These are phyloP conservation scores for Cephus nigrinus DNA, from an alignment of 2,888 invertebrate species.

Conservation along the genomic window DNA sequence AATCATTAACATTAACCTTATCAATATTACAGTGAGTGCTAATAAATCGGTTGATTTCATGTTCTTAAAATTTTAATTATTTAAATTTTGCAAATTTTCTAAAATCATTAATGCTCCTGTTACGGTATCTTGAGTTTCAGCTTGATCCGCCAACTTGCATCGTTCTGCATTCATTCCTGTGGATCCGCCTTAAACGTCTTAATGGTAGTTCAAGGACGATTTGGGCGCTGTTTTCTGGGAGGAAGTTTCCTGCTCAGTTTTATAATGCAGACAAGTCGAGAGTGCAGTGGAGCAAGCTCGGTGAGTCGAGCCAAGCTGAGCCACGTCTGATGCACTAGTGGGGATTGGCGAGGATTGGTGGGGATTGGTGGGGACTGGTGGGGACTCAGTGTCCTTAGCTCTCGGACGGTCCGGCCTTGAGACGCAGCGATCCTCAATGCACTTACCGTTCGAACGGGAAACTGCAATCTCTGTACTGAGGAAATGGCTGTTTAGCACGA, in stretches of 20 bases:
- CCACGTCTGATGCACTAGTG: background rate
- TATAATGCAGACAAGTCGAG: slow-evolving; percentile 1
- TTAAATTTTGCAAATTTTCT: background rate
- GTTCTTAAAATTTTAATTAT: background rate
- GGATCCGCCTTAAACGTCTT: background rate
- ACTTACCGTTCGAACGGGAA: slow-evolving; percentile 23
- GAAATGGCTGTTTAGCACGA: background rate
- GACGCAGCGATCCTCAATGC: slow-evolving; percentile 65
- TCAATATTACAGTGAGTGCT: background rate
- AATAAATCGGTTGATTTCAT: background rate
- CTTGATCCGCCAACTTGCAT: background rate
- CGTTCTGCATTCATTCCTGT: background rate
- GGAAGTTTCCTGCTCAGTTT: slow-evolving; percentile 4
- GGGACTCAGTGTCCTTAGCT: slow-evolving; percentile 55
- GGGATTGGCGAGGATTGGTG: background rate
- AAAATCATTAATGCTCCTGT: background rate
- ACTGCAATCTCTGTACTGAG: background rate
- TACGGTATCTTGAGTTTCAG: background rate
- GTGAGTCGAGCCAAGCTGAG: background rate
- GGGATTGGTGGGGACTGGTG: slow-evolving; percentile 32
- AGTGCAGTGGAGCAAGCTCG: slow-evolving; percentile 8
- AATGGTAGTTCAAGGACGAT: background rate
- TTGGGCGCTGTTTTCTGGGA: background rate
- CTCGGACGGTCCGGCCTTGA: slow-evolving; percentile 62
- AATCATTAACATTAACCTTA: background rate